Conservation (phyloP, 2,888 invertebrate species). For the Tinea semifulvella region DNA sequence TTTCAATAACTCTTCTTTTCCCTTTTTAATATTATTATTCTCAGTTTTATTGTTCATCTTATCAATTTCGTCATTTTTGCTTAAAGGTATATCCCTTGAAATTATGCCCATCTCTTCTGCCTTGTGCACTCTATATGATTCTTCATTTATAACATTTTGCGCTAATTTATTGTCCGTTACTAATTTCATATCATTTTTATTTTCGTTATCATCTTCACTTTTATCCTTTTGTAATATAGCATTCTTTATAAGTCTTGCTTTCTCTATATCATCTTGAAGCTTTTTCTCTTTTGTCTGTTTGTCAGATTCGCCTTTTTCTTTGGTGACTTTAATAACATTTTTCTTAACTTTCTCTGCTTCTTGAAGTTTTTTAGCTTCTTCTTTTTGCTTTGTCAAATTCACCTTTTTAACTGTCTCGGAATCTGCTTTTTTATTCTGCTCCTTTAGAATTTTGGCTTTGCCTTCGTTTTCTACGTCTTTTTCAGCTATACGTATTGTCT, state of each 20-base stretch:
- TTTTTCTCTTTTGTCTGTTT: slow-evolving; percentile 21
- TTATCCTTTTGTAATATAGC: no score
- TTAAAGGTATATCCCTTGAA: no score
- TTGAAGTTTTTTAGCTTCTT: slow-evolving; percentile 17
- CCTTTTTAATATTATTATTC: background rate
- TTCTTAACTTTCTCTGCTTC: slow-evolving; percentile 20
- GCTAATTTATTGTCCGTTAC: background rate
- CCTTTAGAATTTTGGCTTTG: slow-evolving; percentile 14
- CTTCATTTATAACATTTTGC: background rate
- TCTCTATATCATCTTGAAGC: slow-evolving; percentile 18
- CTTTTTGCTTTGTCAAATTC: slow-evolving; percentile 20
- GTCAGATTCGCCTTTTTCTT: slow-evolving; percentile 17
- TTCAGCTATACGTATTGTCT: slow-evolving; percentile 11
- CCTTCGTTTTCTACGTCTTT: slow-evolving; percentile 14
- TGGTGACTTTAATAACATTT: no score
- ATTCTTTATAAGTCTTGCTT: slow-evolving; percentile 19
- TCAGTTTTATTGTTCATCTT: background rate
- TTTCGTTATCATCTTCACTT: no score
- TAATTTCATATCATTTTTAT: background rate
- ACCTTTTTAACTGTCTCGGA: no score
- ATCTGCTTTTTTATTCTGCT: slow-evolving; percentile 16
- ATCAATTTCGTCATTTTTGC: no score
- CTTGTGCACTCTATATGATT: background rate
- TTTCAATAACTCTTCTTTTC: background rate
- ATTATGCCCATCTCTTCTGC: background rate